phyloP scores from a whole-genome alignment of 2,797 vertebrate genomes.

The Chanos chanos region DNA sequence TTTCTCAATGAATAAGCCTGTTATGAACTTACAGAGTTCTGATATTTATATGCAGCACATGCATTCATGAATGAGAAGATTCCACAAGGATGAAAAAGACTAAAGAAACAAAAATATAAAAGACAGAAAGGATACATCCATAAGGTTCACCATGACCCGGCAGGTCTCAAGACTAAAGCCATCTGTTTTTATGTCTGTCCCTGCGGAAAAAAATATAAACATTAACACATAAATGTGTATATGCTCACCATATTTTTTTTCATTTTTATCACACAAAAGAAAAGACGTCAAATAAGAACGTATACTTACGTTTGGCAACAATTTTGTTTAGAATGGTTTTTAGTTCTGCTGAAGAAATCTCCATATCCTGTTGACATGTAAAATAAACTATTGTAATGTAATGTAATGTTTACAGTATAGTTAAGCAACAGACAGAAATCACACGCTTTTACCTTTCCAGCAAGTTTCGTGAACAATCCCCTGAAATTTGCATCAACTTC shows the following conservation, averaged over 20 bases:
- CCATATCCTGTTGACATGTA: conserved; percentile 71
- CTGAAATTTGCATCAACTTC: conserved; percentile 70
- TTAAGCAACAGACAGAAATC: background rate
- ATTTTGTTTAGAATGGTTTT: conserved; percentile 75
- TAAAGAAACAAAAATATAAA: background rate
- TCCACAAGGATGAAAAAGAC: too few species aligned
- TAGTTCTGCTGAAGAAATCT: conserved; percentile 76
- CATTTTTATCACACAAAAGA: too few species aligned
- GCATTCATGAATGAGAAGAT: too few species aligned
- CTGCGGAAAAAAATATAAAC: conserved; percentile 47
- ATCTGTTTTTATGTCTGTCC: conserved; percentile 76
- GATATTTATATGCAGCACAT: too few species aligned
- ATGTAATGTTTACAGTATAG: background rate
- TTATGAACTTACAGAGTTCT: too few species aligned
- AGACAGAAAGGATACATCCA: conserved; percentile 81
- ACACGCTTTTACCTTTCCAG: conserved; percentile 68
- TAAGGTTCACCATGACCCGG: conserved; percentile 83
- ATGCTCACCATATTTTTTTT: background rate
- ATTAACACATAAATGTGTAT: background rate
- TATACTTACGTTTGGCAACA: conserved; percentile 74
- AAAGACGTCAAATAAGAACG: too few species aligned
- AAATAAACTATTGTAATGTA: background rate
- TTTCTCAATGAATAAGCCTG: too few species aligned
- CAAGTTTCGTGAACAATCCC: conserved; percentile 74
- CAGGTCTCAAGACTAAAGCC: conserved; percentile 82